Evolutionary conservation across 2,888 invertebrate species (phyloP).

Genomic region (Heliconius aoede): DNA sequence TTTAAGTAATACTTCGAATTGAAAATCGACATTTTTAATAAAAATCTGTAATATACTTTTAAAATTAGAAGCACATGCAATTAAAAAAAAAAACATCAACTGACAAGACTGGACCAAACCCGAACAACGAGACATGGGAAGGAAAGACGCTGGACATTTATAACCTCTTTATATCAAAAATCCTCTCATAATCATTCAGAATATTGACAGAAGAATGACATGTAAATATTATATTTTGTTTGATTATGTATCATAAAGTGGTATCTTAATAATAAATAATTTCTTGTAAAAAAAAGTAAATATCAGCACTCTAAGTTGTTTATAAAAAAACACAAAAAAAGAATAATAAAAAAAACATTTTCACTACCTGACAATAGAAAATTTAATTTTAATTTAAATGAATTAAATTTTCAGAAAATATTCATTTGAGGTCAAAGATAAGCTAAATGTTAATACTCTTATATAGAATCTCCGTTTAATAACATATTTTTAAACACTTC

Average conservation of each 20-base stretch:
- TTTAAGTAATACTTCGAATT: not conserved
- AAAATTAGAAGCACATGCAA: constrained; percentile 47
- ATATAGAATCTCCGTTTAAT: too few species aligned
- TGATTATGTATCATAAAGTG: not conserved
- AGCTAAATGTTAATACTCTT: not conserved
- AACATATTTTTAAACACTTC: too few species aligned
- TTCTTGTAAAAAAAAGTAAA: not conserved
- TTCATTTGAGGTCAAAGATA: too few species aligned
- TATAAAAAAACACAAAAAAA: not conserved
- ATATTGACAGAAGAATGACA: constrained; percentile 20
- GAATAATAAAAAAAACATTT: not conserved
- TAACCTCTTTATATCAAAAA: constrained; percentile 51
- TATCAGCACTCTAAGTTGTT: not conserved
- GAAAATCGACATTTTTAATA: not conserved
- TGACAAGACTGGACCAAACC: constrained; percentile 55
- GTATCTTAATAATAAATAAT: not conserved
- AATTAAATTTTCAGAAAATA: too few species aligned
- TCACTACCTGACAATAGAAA: not conserved
- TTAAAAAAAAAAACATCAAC: constrained; percentile 46
- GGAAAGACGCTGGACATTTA: constrained; percentile 69
- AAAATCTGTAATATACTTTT: constrained; percentile 24
- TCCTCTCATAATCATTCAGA: constrained; percentile 67
- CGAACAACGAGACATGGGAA: constrained; percentile 52
- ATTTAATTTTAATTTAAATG: too few species aligned
- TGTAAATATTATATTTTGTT: not conserved